phyloP scores from a whole-genome alignment of 1,140 invertebrate genomes.

The Stegodyphus mimosarum region DNA sequence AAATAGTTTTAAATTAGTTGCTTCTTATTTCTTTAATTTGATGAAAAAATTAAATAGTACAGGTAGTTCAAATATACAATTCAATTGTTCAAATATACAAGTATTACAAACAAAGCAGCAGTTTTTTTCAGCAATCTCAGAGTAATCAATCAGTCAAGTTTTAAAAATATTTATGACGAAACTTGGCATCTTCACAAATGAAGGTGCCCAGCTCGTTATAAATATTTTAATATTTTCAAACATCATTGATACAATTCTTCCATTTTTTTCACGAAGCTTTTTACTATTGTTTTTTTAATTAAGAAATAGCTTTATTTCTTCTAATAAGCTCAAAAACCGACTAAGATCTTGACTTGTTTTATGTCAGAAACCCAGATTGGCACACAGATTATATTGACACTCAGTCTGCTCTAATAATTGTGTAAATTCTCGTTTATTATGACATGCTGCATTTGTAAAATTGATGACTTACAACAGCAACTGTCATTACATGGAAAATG shows the following conservation, averaged over 20 bases:
- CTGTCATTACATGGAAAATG: slow-evolving; percentile 63
- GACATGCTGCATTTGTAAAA: slow-evolving; percentile 48
- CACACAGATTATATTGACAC: slow-evolving; percentile 65
- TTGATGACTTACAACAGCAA: slow-evolving; percentile 24
- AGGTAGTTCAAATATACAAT: no score
- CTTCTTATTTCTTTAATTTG: no score
- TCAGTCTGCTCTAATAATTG: slow-evolving; percentile 65
- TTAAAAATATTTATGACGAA: no score
- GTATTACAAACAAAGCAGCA: no score
- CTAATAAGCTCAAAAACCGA: slow-evolving; percentile 66
- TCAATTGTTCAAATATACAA: no score
- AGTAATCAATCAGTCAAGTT: no score
- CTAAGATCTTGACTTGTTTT: slow-evolving; percentile 66
- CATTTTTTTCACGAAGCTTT: slow-evolving; percentile 2
- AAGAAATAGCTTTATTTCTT: slow-evolving; percentile 66
- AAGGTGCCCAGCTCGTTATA: slow-evolving; percentile 8
- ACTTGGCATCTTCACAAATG: no score
- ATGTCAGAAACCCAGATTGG: slow-evolving; percentile 65
- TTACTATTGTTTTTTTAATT: slow-evolving; percentile 59
- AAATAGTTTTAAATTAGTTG: no score
- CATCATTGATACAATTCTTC: slow-evolving; percentile 12
- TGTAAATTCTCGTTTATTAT: slow-evolving; percentile 65
- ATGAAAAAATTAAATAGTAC: no score
- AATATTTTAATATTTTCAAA: slow-evolving; percentile 27
- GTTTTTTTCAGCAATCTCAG: no score